These are phyloP conservation scores for Sitobion miscanthi DNA, from an alignment of 1,140 invertebrate genomes.

Conservation along the genomic window DNA sequence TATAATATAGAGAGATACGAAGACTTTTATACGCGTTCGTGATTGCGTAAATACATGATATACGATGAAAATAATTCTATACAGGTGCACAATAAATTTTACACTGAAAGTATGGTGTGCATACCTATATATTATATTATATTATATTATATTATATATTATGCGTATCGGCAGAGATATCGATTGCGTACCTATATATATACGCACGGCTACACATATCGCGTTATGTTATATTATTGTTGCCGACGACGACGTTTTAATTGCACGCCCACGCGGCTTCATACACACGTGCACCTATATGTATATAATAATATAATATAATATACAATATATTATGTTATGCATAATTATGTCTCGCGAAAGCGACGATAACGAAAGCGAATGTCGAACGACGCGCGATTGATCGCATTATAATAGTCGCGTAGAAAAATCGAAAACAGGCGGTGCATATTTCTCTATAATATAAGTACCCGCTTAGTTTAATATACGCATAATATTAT, in stretches of 20 bases:
- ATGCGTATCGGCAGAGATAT: not conserved
- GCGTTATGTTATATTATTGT: not conserved
- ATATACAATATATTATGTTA: not conserved
- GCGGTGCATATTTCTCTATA: too few relatives aligned
- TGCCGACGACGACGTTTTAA: not conserved
- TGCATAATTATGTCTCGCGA: not conserved
- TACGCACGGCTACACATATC: not conserved
- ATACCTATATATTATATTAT: not conserved
- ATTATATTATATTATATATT: not conserved
- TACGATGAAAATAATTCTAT: not conserved
- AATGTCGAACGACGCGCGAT: not conserved
- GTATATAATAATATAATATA: not conserved
- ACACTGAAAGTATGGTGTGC: too few relatives aligned
- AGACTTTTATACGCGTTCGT: not conserved
- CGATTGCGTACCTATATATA: not conserved
- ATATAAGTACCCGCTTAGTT: too few relatives aligned
- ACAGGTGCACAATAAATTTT: not conserved
- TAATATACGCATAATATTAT: too few relatives aligned
- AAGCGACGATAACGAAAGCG: not conserved
- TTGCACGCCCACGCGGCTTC: not conserved
- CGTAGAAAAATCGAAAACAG: not conserved
- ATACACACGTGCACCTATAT: not conserved
- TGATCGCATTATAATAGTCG: not conserved
- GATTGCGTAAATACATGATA: not conserved
- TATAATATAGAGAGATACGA: not conserved